Base-by-base conservation (phyloP, 2,797 vertebrate genomes). In the Acanthurus tractus region DNA sequence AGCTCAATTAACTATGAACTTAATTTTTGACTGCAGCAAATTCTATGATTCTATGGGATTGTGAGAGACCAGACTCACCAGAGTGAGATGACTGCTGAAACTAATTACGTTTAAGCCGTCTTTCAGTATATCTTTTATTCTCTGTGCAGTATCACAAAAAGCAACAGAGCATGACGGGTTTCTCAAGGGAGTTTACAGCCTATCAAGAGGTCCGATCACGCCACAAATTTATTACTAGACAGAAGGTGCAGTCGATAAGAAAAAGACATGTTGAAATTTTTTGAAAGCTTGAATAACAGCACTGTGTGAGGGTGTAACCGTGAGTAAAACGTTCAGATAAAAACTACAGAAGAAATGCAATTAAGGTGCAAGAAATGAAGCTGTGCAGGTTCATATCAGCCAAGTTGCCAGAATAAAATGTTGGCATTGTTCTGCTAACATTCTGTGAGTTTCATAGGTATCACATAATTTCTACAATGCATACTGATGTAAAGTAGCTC, bases 141-240 rank as follows among this genome's bases (percentile, higher is more conserved):
- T 63, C 71, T 55, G 42, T 58, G 74, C 52, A 29, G 65, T 54
- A 56, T 79, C 62, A 66, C 55, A 68, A 44, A 61, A 52, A 55
- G 55, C 59, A 77, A n/a, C 34, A 23, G 61, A 69, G 79, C 70
- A 20, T 78, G 64, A 69, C 62, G 54, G 18, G 45, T 62, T 46
- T 82, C 76, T 78, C 48, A 42, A 29, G 13, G 15, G 46, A 68
- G 58, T 88, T 78, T 77, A 84, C 40, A 63, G 48, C 38, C 54
- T 69, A 82, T 86, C 81, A 48, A 36, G 54, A 58, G 18, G 59
- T 76, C 42, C 76, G 66, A 87, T 80, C 57, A 46, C 56, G 13
- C 55, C 38, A 45, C 68, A 42, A 56, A 76, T 83, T 53, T 81
- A 81, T 73, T 59, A 76, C 61, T 38, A 69, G 58, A 74, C 68